phyloP scores from a whole-genome alignment of 2,888 invertebrate genomes.

The Cephus nigrinus region DNA sequence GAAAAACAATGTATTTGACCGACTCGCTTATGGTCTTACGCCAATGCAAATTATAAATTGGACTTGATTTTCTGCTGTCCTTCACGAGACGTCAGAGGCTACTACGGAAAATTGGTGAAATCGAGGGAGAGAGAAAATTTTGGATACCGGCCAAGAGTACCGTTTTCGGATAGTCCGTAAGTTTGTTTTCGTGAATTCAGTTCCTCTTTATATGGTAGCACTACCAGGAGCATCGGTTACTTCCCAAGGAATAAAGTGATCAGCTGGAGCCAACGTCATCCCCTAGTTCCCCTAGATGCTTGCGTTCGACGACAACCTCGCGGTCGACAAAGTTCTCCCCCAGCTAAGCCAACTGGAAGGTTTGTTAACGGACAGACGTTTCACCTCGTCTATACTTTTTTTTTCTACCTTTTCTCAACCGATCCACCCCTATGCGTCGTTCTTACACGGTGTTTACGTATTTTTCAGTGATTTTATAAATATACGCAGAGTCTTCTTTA shows the following conservation, averaged over 20 bases:
- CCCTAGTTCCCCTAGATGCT: neutral
- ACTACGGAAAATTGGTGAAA: neutral
- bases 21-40: neutral
- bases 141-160: neutral
- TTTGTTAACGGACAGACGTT: neutral
- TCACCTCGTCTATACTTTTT: neutral
- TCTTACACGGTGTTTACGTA: neutral
- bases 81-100: neutral
- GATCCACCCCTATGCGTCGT: neutral
- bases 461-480: neutral
- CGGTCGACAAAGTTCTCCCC: constrained; percentile 15
- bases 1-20: neutral
- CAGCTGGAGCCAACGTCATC: constrained; percentile 13
- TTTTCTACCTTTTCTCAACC: neutral
- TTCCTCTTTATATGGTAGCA: neutral
- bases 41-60: neutral
- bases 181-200: constrained; percentile 22
- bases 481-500: neutral
- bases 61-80: neutral
- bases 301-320: constrained; percentile 19
- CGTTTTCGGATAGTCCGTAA: constrained; percentile 12
- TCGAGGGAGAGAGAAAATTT: neutral
- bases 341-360: neutral
- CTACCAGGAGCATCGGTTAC: constrained; percentile 8
- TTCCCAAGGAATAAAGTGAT: constrained; percentile 20